Evolutionary conservation across 2,888 invertebrate genomes (phyloP).

Genomic region (Hirtodrosophila histrioides): DNA sequence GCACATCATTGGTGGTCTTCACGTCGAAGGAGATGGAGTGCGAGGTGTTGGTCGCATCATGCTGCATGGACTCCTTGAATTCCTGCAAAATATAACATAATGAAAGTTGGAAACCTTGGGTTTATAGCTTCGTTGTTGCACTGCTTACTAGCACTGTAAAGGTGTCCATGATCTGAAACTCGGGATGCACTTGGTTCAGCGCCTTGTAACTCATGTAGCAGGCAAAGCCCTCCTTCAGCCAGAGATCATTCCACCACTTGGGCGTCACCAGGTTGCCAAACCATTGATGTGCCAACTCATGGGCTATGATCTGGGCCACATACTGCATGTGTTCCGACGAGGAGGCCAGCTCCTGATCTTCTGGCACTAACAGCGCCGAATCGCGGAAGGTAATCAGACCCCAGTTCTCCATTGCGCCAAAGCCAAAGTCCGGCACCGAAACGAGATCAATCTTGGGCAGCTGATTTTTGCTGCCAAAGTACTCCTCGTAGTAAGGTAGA

Average conservation of each 20-base stretch:
- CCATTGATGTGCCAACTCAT: constrained; percentile 94
- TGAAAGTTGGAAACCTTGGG: background rate
- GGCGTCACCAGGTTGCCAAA: constrained; percentile 91
- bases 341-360: constrained; percentile 82
- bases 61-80: constrained; percentile 86
- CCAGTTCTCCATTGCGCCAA: constrained; percentile 90
- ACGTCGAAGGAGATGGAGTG: constrained; percentile 88
- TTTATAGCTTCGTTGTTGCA: too few species aligned
- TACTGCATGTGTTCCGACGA: constrained; percentile 87
- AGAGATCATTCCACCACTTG: constrained; percentile 90
- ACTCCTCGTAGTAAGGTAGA: constrained; percentile 87
- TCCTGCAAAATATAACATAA: constrained; percentile 74
- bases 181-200: constrained; percentile 85
- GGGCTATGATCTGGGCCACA: constrained; percentile 88
- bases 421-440: constrained; percentile 89
- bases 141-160: constrained; percentile 83
- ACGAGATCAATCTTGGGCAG: constrained; percentile 89
- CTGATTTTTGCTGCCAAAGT: constrained; percentile 88
- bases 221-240: constrained; percentile 87
- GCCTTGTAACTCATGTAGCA: constrained; percentile 85
- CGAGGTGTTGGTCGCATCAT: constrained; percentile 87
- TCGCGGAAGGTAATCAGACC: constrained; percentile 88
- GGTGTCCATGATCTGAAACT: constrained; percentile 86
- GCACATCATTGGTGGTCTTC: constrained; percentile 86
- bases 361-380: constrained; percentile 86